Conservation (phyloP, 35 echinoderm and acorn worm species). For the Strongylocentrotus purpuratus region DNA sequence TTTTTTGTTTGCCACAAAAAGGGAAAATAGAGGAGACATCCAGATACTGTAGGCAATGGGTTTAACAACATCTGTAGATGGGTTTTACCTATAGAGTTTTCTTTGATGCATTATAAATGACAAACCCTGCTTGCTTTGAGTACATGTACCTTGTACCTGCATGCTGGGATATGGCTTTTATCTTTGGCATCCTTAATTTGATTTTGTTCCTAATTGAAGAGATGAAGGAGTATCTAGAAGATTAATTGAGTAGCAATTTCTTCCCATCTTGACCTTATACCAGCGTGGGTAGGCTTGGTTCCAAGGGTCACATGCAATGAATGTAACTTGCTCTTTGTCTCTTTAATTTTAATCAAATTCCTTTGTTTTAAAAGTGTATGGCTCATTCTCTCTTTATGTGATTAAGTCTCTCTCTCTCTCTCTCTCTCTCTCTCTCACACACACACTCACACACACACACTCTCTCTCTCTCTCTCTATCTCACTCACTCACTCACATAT, state of each 20-base stretch:
- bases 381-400: background rate
- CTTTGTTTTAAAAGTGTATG: background rate
- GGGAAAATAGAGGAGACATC: too few species aligned
- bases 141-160: background rate
- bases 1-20: too few species aligned
- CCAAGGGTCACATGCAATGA: background rate
- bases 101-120: too few species aligned
- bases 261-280: background rate
- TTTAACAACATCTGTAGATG: too few species aligned
- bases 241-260: constrained; percentile 4
- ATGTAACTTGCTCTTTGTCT: background rate
- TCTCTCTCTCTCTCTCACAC: background rate
- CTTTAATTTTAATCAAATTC: background rate
- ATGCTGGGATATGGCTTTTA: background rate
- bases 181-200: background rate
- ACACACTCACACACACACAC: background rate
- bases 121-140: background rate
- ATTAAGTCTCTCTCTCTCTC: background rate
- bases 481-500: background rate
- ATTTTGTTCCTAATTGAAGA: background rate
- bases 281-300: background rate
- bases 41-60: too few species aligned
- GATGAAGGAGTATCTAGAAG: background rate
- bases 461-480: background rate
- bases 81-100: too few species aligned